phyloP scores from a whole-genome alignment of 1,140 invertebrate genomes.

The Dendroctonus ponderosae region DNA sequence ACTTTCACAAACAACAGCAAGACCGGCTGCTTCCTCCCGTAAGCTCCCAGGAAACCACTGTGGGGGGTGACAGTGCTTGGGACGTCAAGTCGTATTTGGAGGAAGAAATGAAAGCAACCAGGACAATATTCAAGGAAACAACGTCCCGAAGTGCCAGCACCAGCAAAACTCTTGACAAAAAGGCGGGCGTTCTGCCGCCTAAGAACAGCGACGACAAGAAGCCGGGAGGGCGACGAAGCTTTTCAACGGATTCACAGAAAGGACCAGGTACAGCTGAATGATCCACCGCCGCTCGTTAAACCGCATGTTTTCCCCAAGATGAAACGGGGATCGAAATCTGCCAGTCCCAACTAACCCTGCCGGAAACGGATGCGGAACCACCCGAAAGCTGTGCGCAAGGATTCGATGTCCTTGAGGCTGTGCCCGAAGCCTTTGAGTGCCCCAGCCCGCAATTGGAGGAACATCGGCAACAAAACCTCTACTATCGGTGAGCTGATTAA shows the following conservation, averaged over 20 bases:
- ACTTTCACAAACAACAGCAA: conserved; percentile 1
- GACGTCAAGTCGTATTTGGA: not conserved
- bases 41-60: not conserved
- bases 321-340: too few relatives aligned
- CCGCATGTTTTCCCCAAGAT: too few relatives aligned
- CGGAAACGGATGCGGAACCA: too few relatives aligned
- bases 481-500: conserved; percentile 19
- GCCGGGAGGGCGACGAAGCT: too few relatives aligned
- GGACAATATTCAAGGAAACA: not conserved
- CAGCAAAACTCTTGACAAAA: not conserved
- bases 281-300: too few relatives aligned
- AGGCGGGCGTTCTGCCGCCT: not conserved
- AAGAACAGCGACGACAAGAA: not conserved
- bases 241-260: too few relatives aligned
- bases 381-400: not conserved
- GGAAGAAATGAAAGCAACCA: not conserved
- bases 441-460: conserved; percentile 7
- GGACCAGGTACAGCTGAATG: too few relatives aligned
- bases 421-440: conserved; percentile 17
- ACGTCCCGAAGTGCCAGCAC: not conserved
- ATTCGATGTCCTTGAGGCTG: conserved; percentile 21
- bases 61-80: not conserved
- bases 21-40: not conserved
- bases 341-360: too few relatives aligned
- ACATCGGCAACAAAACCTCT: conserved; percentile 20